Conservation (phyloP, 2,888 invertebrate genomes). For the Drosophila helvetica region DNA sequence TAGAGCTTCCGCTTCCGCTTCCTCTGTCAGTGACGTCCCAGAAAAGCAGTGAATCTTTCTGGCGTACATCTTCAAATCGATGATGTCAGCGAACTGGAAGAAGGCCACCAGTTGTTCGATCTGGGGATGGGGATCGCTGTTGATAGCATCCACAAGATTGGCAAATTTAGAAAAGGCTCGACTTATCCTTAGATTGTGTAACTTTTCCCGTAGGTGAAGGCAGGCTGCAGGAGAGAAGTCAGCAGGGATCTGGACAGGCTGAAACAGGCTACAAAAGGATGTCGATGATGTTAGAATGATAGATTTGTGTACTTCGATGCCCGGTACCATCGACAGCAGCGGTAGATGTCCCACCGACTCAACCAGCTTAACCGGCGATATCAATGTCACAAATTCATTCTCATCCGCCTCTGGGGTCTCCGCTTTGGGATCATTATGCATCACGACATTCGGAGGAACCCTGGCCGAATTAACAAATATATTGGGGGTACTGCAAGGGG, state of each 20-base stretch:
- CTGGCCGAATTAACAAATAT: too few relatives aligned
- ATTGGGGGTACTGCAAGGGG: too few relatives aligned
- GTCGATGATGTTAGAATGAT: slow-evolving; percentile 10
- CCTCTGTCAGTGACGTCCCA: neutral
- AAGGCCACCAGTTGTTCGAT: slow-evolving; percentile 17
- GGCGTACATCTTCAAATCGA: slow-evolving; percentile 29
- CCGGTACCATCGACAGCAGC: neutral
- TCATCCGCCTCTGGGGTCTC: too few relatives aligned
- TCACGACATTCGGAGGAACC: too few relatives aligned
- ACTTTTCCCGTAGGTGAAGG: neutral
- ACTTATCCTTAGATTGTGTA: neutral
- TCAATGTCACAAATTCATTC: neutral
- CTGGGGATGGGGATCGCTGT: slow-evolving; percentile 4
- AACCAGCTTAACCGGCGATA: neutral
- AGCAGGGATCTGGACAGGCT: neutral
- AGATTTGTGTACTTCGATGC: neutral
- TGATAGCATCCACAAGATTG: slow-evolving; percentile 14
- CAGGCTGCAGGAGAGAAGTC: slow-evolving; percentile 17
- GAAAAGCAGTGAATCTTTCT: slow-evolving; percentile 6
- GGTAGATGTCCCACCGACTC: slow-evolving; percentile 10
- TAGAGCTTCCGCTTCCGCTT: neutral
- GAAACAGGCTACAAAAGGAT: neutral
- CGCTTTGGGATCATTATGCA: too few relatives aligned
- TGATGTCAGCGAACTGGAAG: slow-evolving; percentile 25
- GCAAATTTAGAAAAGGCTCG: slow-evolving; percentile 22